Evolutionary conservation across 2,888 invertebrate genomes (phyloP).

Genomic region (Diaperis boleti): DNA sequence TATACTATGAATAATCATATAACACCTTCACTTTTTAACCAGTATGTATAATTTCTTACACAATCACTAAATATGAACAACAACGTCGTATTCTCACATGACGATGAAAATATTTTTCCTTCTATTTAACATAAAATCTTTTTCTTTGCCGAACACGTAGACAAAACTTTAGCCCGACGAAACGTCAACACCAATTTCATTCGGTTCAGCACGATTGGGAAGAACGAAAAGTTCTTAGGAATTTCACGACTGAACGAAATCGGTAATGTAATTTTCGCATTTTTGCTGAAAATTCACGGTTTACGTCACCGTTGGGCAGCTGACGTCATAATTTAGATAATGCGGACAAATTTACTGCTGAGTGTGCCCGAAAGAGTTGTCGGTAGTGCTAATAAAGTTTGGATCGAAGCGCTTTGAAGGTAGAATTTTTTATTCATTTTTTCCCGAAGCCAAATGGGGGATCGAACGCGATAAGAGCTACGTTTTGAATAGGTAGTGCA

Average conservation of each 20-base stretch:
- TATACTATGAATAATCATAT: no score
- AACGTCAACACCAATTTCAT: constrained; percentile 6
- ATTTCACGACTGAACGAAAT: background rate
- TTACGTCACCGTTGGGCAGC: background rate
- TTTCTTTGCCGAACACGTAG: no score
- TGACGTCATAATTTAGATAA: background rate
- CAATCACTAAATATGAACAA: no score
- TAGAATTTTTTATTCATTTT: background rate
- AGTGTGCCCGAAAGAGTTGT: background rate
- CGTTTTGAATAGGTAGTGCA: no score
- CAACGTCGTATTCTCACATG: no score
- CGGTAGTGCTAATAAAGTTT: background rate
- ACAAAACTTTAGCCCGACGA: no score
- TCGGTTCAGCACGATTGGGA: background rate
- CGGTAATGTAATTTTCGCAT: background rate
- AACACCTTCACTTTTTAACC: no score
- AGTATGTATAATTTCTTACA: no score
- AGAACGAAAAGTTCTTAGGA: background rate
- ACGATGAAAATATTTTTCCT: no score
- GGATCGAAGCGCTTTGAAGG: background rate
- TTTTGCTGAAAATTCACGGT: background rate
- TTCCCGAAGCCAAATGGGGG: no score
- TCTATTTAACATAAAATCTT: no score
- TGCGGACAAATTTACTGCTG: background rate
- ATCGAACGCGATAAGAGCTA: no score